Conservation (phyloP, 1,140 invertebrate genomes). For the Halesus radiatus region DNA sequence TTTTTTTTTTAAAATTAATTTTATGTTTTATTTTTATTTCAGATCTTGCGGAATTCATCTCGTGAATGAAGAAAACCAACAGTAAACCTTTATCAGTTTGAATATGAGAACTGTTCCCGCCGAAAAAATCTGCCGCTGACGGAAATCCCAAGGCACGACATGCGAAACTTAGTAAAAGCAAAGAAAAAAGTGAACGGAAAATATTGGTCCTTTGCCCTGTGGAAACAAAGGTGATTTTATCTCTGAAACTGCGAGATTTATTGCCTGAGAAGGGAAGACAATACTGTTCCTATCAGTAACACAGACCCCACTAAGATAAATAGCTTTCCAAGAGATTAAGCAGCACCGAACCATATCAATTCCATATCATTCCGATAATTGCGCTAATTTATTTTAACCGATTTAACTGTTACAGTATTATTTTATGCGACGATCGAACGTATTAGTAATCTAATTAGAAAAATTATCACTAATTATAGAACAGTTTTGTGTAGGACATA, state of each 20-base stretch:
- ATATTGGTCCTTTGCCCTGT: conserved; percentile 32
- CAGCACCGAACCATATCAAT: conserved; percentile 39
- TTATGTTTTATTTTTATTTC: not conserved
- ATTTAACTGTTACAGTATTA: not conserved
- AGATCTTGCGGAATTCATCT: not conserved
- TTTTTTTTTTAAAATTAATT: not conserved
- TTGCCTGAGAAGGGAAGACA: not conserved
- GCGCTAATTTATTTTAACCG: not conserved
- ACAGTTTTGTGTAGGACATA: too few species aligned
- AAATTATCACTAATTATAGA: too few species aligned
- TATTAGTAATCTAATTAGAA: too few species aligned
- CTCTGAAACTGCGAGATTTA: not conserved
- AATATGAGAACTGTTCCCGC: not conserved
- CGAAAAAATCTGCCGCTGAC: not conserved
- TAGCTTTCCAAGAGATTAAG: too few species aligned
- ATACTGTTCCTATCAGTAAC: not conserved
- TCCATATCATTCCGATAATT: conserved; percentile 43
- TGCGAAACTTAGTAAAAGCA: conserved; percentile 54
- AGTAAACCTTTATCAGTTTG: not conserved
- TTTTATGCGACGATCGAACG: not conserved
- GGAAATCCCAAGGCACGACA: conserved; percentile 33
- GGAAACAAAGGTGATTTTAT: conserved; percentile 36
- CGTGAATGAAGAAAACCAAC: too few species aligned
- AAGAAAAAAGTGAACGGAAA: conserved; percentile 51
- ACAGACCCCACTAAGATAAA: not conserved